phyloP scores from a whole-genome alignment of 2,888 invertebrate genomes.

The Tiphia femorata region DNA sequence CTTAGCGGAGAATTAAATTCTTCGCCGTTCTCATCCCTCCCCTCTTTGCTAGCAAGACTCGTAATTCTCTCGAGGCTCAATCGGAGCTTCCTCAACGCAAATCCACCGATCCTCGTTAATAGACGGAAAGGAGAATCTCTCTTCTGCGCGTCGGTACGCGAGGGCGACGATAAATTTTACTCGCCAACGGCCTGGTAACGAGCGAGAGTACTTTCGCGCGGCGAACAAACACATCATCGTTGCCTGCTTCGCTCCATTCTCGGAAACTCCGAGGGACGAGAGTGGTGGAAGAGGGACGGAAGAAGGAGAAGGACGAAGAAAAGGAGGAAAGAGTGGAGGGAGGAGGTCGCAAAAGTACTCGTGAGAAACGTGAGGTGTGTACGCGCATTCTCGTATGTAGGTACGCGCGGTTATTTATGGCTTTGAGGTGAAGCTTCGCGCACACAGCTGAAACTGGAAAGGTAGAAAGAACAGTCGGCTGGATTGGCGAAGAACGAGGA shows the following conservation, averaged over 20 bases:
- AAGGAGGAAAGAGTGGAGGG: too few relatives aligned
- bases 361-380: neutral
- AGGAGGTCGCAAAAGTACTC: too few relatives aligned
- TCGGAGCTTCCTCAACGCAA: too few relatives aligned
- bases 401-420: constrained; percentile 10
- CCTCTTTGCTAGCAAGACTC: too few relatives aligned
- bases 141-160: constrained; percentile 2
- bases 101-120: too few relatives aligned
- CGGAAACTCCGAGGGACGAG: too few relatives aligned
- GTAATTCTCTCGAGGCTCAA: too few relatives aligned
- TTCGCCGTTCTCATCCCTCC: too few relatives aligned
- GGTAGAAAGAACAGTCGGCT: neutral
- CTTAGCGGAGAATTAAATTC: too few relatives aligned
- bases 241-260: constrained; percentile 6
- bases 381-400: neutral
- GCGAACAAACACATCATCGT: constrained; percentile 21
- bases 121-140: constrained; percentile 12
- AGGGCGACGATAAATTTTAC: constrained; percentile 18
- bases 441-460: neutral
- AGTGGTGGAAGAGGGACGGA: too few relatives aligned
- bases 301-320: constrained; percentile 14
- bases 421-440: neutral
- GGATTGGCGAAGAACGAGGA: neutral
- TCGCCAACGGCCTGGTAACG: constrained; percentile 15
- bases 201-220: constrained; percentile 6